Evolutionary conservation across 2,797 vertebrate genomes (phyloP).

Genomic region (Oreortyx pictus): DNA sequence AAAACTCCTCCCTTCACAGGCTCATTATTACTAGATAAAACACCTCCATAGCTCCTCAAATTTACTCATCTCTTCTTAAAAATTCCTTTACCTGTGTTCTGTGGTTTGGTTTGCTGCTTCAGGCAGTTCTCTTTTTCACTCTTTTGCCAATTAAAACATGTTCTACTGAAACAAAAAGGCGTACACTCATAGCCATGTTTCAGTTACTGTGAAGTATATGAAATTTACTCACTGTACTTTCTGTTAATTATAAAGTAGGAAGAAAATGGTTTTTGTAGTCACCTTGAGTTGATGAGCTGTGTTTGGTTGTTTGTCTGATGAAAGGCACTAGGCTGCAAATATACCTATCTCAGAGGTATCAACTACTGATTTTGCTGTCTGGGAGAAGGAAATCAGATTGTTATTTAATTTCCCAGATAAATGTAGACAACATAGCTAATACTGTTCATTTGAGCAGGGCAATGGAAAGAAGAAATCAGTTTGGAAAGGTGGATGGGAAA

Average conservation of each 20-base stretch:
- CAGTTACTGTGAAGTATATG: background rate
- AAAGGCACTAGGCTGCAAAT: background rate
- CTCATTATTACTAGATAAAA: background rate
- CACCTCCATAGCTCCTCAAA: background rate
- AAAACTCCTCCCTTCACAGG: background rate
- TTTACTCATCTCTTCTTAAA: background rate
- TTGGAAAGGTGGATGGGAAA: background rate
- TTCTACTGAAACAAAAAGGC: background rate
- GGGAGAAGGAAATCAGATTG: background rate
- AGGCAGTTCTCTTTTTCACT: background rate
- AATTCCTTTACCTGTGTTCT: background rate
- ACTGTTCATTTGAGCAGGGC: background rate
- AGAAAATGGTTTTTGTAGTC: background rate
- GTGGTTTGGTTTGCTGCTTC: background rate
- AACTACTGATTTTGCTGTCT: slow-evolving; percentile 2
- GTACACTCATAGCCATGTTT: background rate
- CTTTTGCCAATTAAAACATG: background rate
- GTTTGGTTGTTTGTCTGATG: background rate
- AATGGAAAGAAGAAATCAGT: background rate
- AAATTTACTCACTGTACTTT: background rate
- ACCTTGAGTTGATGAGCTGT: background rate
- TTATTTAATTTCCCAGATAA: background rate
- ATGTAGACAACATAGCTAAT: background rate
- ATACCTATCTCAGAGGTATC: background rate
- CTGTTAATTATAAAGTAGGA: background rate